Conservation (phyloP, 2,113 vertebrate species). For the Callorhinus ursinus region DNA sequence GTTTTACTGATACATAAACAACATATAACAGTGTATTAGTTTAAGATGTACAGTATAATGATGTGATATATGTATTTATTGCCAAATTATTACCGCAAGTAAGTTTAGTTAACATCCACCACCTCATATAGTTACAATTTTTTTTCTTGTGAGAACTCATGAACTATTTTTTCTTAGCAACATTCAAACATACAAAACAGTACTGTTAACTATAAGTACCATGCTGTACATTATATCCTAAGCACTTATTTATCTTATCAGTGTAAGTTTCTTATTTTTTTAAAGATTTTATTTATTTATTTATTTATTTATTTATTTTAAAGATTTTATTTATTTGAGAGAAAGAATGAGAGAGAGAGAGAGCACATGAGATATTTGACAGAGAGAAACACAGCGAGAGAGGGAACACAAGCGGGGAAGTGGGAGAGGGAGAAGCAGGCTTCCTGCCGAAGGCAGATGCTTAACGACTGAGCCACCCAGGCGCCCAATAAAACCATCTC, state of each 20-base stretch:
- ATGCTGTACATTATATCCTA: neutral
- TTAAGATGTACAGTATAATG: neutral
- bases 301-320: neutral
- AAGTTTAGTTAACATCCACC: neutral
- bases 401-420: too few relatives aligned
- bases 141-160: neutral
- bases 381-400: too few relatives aligned
- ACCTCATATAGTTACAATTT: neutral
- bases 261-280: neutral
- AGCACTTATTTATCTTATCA: neutral
- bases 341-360: neutral
- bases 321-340: neutral
- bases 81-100: neutral
- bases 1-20: neutral
- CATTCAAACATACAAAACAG: neutral
- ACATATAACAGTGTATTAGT: neutral
- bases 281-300: neutral
- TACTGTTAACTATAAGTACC: neutral
- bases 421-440: too few relatives aligned
- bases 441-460: too few relatives aligned
- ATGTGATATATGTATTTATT: neutral
- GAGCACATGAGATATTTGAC: too few relatives aligned
- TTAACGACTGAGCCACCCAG: too few relatives aligned
- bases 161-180: neutral
- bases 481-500: neutral